phyloP scores from a whole-genome alignment of 2,888 invertebrate species.

The Stegophylla sp. region DNA sequence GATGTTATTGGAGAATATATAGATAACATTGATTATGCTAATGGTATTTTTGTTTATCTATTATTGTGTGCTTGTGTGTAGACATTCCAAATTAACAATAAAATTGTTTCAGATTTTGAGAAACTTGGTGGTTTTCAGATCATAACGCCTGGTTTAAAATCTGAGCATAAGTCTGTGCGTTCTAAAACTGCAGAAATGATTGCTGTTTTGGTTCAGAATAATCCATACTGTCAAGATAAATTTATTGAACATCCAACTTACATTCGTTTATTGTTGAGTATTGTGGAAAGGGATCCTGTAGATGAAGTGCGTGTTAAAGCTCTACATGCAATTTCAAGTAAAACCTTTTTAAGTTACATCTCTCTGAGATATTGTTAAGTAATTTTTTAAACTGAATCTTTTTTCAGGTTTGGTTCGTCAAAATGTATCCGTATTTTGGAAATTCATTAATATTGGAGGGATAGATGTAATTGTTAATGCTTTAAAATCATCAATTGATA shows the following conservation, averaged over 20 bases:
- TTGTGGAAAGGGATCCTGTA: conserved; percentile 70
- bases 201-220: conserved; percentile 84
- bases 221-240: conserved; percentile 78
- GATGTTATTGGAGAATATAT: conserved; percentile 74
- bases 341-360: conserved; percentile 64
- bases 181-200: conserved; percentile 74
- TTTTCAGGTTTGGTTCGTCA: conserved; percentile 31
- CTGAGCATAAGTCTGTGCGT: conserved; percentile 71
- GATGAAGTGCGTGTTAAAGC: conserved; percentile 72
- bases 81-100: not conserved
- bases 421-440: conserved; percentile 44
- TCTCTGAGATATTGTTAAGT: not conserved
- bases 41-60: conserved; percentile 68
- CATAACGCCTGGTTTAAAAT: conserved; percentile 74
- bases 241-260: conserved; percentile 72
- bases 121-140: conserved; percentile 82
- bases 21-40: conserved; percentile 80
- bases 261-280: conserved; percentile 71
- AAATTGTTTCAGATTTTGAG: conserved; percentile 73
- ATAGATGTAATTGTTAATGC: conserved; percentile 13
- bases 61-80: not conserved
- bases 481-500: conserved; percentile 17
- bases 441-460: conserved; percentile 44
- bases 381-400: not conserved
- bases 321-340: conserved; percentile 81